Base-by-base conservation (phyloP, 1,140 invertebrate species). In the Pogonomyrmex barbatus region DNA sequence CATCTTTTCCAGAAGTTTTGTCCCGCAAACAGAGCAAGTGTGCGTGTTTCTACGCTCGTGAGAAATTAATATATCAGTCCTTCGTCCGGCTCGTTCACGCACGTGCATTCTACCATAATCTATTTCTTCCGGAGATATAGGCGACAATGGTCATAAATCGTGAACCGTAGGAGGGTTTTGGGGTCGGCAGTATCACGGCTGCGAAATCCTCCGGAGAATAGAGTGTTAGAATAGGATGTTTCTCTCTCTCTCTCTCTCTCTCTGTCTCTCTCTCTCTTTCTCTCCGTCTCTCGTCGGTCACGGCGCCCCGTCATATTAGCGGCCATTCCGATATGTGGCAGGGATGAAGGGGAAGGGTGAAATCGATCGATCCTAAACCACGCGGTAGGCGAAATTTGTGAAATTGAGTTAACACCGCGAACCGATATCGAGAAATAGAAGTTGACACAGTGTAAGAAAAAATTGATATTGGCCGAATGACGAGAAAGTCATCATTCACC, bases 51-150 rank as follows among this genome's bases (percentile, higher is more conserved):
- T 82, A 54, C 36, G 14, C 52, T 82, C 67, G 79, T 75, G 68
- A 83, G 79, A 83, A 83, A 83, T 83, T 83, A 83, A 83, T 83
- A 83, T 60, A 73, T 83, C 79, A 75, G 79, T 24, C 54, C 30
- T 17, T 73, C 54, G 67, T 50, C 52, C 36, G 24, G 45, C 30
- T 56, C 54, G 36, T 8, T 39, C 42, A 12, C 58, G 42, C 77
- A 33, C 62, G 75, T 24, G 52, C 78, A 52, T 82, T 47, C 36
- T 65, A 42, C 68, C 58, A 70, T 83, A 83, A 83, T 75, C 79
- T 83, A 83, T 83, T 83, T 83, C 79, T 83, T 83, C 68, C 79
- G 56, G 68, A 83, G 42, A 73, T 82, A 73, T 83, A 83, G 79
- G 30, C 79, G 68, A 75, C 79, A 75, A 83, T 54, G 79, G 54